Base-by-base conservation (phyloP, 23 tunicate genomes). In the Diplosoma virens region DNA sequence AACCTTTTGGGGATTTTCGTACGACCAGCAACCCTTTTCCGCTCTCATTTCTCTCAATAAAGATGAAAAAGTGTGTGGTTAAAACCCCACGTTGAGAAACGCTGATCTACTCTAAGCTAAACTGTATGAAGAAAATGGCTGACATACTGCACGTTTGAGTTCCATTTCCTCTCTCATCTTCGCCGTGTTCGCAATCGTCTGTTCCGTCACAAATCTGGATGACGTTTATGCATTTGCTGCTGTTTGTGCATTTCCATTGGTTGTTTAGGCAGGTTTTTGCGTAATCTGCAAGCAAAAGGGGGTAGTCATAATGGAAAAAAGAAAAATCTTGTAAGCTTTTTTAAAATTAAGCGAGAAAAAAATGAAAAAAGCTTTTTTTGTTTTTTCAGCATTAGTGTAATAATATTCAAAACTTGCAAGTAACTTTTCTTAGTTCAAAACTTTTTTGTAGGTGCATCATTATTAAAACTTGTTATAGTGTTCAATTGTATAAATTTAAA, bases 231-330 rank as follows among this genome's bases (percentile, higher is more conserved):
- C 95, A 87, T 36, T 76, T 29, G 5, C 75, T 71, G 67, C 87
- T 75, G 72, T 81, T 72, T 41, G 87, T 37, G 75, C 95, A 87
- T 66, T 77, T 76, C 95, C 95, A 87, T 50, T 87, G 82, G 75
- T 87, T 87, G 75, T 87, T 87, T 14, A 73, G 25, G 54, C 95
- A 87, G 0, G 83, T 78, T 2, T 26, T 64, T 5, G 59, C 77
- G 34, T 86, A 80, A 71, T 79, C 92, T 86, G 47, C 31, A 76
- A 64, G 21, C 14, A 58, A n/a, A n/a, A n/a, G n/a, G n/a, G n/a
- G n/a, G n/a, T n/a, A n/a, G n/a, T n/a, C n/a, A n/a, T n/a, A n/a
- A n/a, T n/a, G n/a, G n/a, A n/a, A n/a, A n/a, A n/a, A n/a, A n/a
- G n/a, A n/a, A n/a, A n/a, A n/a, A n/a, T n/a, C n/a, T n/a, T n/a